Evolutionary conservation across 2,797 vertebrate genomes (phyloP).

Genomic region (Hybognathus amarus): DNA sequence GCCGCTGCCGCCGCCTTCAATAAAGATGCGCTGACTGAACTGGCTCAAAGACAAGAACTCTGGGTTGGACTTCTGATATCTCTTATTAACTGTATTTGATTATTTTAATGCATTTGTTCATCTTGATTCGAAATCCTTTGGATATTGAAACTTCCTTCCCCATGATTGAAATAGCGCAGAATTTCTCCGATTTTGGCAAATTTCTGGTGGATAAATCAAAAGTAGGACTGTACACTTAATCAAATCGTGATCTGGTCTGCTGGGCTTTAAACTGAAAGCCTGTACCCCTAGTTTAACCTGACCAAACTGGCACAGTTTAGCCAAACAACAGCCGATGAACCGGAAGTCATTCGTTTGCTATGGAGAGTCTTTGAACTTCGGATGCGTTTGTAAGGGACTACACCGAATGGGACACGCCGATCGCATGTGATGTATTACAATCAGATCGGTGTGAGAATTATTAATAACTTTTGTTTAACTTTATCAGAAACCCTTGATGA

Average conservation of each 20-base stretch:
- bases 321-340: too few species aligned
- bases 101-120: not conserved
- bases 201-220: not conserved
- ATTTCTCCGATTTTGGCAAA: not conserved
- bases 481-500: too few species aligned
- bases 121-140: not conserved
- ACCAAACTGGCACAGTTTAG: not conserved
- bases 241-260: not conserved
- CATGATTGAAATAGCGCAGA: not conserved
- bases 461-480: too few species aligned
- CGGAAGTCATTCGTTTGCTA: too few species aligned
- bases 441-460: too few species aligned
- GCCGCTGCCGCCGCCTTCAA: slow-evolving; percentile 97
- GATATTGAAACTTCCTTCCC: not conserved
- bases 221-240: not conserved
- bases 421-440: too few species aligned
- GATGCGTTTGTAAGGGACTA: too few species aligned
- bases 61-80: slow-evolving; percentile 75
- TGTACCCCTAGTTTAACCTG: not conserved
- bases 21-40: slow-evolving; percentile 96
- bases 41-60: slow-evolving; percentile 98
- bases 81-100: not conserved
- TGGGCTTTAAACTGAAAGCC: not conserved
- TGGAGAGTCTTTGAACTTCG: too few species aligned
- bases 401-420: too few species aligned